These are phyloP conservation scores for Ophioninae sp. DNA, from an alignment of 2,888 invertebrate genomes.

Conservation along the genomic window DNA sequence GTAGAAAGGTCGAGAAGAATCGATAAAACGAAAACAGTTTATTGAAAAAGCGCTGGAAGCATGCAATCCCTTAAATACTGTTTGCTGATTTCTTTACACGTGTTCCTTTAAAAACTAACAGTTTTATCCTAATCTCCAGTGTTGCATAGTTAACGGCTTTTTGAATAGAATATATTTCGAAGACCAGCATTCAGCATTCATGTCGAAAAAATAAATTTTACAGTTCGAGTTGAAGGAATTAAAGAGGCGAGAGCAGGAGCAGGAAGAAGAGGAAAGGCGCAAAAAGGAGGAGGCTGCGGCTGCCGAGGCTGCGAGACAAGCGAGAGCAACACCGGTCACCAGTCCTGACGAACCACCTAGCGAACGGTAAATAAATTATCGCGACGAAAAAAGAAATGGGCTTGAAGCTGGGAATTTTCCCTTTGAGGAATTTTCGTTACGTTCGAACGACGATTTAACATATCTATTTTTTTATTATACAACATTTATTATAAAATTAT, in stretches of 20 bases:
- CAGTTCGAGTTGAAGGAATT: constrained; percentile 98
- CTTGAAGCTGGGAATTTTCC: too few species aligned
- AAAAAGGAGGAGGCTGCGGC: constrained; percentile 90
- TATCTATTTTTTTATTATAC: too few species aligned
- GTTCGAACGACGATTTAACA: too few species aligned
- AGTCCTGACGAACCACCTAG: constrained; percentile 79
- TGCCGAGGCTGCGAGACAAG: constrained; percentile 88
- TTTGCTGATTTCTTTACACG: neutral
- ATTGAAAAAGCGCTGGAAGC: too few species aligned
- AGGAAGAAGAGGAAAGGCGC: constrained; percentile 85
- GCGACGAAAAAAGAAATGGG: neutral
- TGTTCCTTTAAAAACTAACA: neutral
- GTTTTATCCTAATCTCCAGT: too few species aligned
- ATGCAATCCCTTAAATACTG: neutral
- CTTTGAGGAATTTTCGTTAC: too few species aligned
- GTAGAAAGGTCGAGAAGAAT: neutral
- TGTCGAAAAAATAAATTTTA: neutral
- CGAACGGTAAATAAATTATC: constrained; percentile 74
- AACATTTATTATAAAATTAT: too few species aligned
- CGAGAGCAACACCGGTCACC: constrained; percentile 81
- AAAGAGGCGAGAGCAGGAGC: constrained; percentile 90
- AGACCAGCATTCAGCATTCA: neutral
- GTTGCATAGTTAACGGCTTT: neutral
- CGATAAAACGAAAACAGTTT: too few species aligned
- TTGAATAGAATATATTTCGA: neutral